Evolutionary conservation across 2,888 invertebrate species (phyloP).

Genomic region (Oeneis ivallda): DNA sequence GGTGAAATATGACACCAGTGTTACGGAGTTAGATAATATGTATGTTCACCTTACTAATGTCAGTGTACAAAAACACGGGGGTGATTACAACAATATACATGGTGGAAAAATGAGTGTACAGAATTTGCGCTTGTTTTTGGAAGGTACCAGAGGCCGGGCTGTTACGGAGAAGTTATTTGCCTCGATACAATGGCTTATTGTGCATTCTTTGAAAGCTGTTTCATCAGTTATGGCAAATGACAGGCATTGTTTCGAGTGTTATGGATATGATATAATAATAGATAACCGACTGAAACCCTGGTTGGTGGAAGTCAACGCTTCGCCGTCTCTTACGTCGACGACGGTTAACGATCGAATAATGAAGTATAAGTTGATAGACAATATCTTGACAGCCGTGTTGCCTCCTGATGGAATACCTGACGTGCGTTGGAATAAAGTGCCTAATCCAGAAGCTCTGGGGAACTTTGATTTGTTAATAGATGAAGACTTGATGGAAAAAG

Average conservation of each 20-base stretch:
- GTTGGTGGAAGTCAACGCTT: constrained; percentile 92
- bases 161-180: constrained; percentile 94
- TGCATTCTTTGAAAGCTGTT: constrained; percentile 96
- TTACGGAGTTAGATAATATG: constrained; percentile 94
- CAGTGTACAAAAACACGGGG: constrained; percentile 97
- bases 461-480: constrained; percentile 94
- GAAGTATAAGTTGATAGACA: constrained; percentile 96
- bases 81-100: constrained; percentile 96
- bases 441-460: constrained; percentile 86
- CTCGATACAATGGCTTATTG: constrained; percentile 94
- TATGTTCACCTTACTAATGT: constrained; percentile 98
- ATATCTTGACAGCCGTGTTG: constrained; percentile 93
- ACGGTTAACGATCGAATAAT: constrained; percentile 96
- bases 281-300: constrained; percentile 96
- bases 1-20: constrained; percentile 95
- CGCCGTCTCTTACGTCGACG: constrained; percentile 96
- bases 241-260: constrained; percentile 95
- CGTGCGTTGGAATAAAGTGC: constrained; percentile 93
- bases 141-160: constrained; percentile 93
- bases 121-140: constrained; percentile 93
- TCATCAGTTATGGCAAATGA: constrained; percentile 97
- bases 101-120: constrained; percentile 98
- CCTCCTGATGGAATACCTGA: constrained; percentile 95
- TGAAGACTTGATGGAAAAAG: constrained; percentile 88
- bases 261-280: constrained; percentile 98